Evolutionary conservation across 2,888 invertebrate species (phyloP).

Genomic region (Bombylius discolor): DNA sequence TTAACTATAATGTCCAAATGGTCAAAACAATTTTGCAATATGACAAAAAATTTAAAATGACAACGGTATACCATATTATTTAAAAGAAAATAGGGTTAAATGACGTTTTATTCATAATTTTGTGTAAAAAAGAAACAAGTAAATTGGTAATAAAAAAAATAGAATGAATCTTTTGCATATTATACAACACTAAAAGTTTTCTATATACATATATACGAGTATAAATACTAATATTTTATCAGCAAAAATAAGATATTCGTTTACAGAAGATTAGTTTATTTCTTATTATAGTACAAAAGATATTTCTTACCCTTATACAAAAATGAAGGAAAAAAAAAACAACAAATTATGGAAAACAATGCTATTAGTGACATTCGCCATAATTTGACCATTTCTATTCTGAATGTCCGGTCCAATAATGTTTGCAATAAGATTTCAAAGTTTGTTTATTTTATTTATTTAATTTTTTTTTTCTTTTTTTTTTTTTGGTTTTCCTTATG

Average conservation of each 20-base stretch:
- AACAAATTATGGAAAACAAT: not conserved
- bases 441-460: conserved; percentile 10
- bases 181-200: too few relatives aligned
- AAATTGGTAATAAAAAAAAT: too few relatives aligned
- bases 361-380: conserved; percentile 17
- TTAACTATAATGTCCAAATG: conserved; percentile 1
- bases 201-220: too few relatives aligned
- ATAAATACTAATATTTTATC: too few relatives aligned
- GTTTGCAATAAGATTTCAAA: conserved; percentile 17
- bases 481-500: not conserved
- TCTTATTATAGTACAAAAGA: too few relatives aligned
- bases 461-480: not conserved
- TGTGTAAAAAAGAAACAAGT: too few relatives aligned
- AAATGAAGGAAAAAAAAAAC: not conserved
- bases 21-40: conserved; percentile 6
- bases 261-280: too few relatives aligned
- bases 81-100: conserved; percentile 2
- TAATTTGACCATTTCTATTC: conserved; percentile 25
- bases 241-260: too few relatives aligned
- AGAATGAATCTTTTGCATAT: too few relatives aligned
- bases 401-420: conserved; percentile 23
- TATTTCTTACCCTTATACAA: not conserved
- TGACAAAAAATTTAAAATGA: conserved; percentile 7
- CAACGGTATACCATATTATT: not conserved
- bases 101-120: conserved; percentile 4